These are phyloP conservation scores for Mythimna lalbum DNA, from an alignment of 2,888 invertebrate genomes.

Conservation along the genomic window DNA sequence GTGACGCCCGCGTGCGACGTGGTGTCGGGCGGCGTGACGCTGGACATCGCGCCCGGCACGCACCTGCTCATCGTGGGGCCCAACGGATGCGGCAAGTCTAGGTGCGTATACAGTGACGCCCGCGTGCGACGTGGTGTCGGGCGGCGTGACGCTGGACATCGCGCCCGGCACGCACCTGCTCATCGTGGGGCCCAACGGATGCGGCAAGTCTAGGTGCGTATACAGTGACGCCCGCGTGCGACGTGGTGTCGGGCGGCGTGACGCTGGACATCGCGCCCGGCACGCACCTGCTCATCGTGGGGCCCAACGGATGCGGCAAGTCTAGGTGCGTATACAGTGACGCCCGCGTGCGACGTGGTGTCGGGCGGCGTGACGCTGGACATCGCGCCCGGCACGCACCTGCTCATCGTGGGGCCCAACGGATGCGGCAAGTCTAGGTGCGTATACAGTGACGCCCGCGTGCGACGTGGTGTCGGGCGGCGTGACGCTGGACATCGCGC, in stretches of 20 bases:
- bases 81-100: conserved; percentile 98
- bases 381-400: conserved; percentile 96
- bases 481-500: conserved; percentile 93
- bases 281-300: conserved; percentile 98
- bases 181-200: conserved; percentile 99
- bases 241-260: conserved; percentile 97
- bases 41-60: conserved; percentile 95
- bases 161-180: conserved; percentile 97
- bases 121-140: conserved; percentile 98
- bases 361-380: conserved; percentile 95
- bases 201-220: conserved; percentile 94
- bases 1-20: conserved; percentile 99
- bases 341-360: conserved; percentile 98
- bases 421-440: conserved; percentile 97
- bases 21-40: conserved; percentile 95
- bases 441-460: no score
- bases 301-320: conserved; percentile 99
- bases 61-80: conserved; percentile 98
- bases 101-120: no score
- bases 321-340: conserved; percentile 90
- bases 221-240: no score
- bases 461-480: conserved; percentile 98
- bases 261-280: conserved; percentile 95
- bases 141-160: conserved; percentile 94
- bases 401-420: conserved; percentile 98